Evolutionary conservation across 2,797 vertebrate species (phyloP).

Genomic region (Orestias chungarensis): DNA sequence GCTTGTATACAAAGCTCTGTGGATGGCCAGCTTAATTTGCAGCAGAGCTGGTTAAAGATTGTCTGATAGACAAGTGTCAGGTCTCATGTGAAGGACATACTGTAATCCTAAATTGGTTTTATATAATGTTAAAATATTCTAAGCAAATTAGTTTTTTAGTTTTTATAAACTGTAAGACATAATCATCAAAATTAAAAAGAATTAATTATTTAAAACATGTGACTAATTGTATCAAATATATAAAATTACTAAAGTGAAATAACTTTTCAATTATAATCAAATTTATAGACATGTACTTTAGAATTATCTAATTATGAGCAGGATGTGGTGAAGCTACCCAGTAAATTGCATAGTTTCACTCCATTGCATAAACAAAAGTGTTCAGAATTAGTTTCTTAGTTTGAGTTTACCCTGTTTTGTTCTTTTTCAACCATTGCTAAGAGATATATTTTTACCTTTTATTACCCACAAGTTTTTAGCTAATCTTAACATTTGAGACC

Average conservation of each 20-base stretch:
- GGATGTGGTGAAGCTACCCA: neutral
- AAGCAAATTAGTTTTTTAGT: neutral
- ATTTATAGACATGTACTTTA: neutral
- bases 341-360: neutral
- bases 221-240: neutral
- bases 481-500: neutral
- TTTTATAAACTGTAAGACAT: neutral
- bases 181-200: neutral
- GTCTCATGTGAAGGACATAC: neutral
- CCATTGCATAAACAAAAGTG: neutral
- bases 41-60: neutral
- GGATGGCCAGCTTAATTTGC: neutral
- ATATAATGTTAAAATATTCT: neutral
- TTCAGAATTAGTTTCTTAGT: neutral
- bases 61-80: neutral
- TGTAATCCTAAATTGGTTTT: neutral
- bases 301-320: conserved; percentile 2
- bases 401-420: neutral
- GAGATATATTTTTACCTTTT: neutral
- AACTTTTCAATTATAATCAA: neutral
- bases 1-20: neutral
- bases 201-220: neutral
- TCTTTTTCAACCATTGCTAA: neutral
- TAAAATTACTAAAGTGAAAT: neutral
- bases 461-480: neutral